phyloP scores from a whole-genome alignment of 2,797 vertebrate species.

The Schizopygopsis malacanthus region DNA sequence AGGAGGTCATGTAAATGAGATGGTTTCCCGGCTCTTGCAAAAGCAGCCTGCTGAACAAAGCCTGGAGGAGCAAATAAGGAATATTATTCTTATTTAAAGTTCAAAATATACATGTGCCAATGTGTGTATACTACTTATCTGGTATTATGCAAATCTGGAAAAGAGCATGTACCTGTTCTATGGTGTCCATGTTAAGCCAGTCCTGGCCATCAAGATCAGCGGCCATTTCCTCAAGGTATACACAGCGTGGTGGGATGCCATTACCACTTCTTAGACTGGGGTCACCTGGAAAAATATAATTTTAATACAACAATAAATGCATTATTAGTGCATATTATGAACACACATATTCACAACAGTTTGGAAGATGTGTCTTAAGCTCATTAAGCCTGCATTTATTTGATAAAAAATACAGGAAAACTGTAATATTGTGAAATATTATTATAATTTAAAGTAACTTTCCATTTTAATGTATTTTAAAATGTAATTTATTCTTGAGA shows the following conservation, averaged over 20 bases:
- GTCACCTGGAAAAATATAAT: conserved; percentile 81
- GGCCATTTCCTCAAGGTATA: conserved; percentile 95
- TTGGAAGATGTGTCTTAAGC: background rate
- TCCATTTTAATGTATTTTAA: background rate
- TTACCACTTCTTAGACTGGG: conserved; percentile 92
- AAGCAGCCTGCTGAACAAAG: conserved; percentile 91
- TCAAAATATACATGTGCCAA: background rate
- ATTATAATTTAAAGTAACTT: background rate
- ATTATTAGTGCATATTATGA: background rate
- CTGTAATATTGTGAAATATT: too few relatives aligned
- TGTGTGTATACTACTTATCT: background rate
- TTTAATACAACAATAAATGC: background rate
- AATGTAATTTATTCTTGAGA: background rate
- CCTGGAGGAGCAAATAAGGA: conserved; percentile 73
- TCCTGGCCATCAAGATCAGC: conserved; percentile 94
- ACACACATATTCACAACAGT: background rate
- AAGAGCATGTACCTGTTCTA: conserved; percentile 86
- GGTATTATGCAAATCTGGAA: background rate
- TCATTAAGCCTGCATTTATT: background rate
- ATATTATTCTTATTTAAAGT: conserved; percentile 7
- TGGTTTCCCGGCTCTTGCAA: conserved; percentile 91
- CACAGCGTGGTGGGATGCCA: conserved; percentile 93
- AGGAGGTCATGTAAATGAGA: conserved; percentile 93
- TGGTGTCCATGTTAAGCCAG: conserved; percentile 97
- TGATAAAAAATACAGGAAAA: background rate